Evolutionary conservation across 2,888 invertebrate species (phyloP).

Genomic region (Drosophila birchii): DNA sequence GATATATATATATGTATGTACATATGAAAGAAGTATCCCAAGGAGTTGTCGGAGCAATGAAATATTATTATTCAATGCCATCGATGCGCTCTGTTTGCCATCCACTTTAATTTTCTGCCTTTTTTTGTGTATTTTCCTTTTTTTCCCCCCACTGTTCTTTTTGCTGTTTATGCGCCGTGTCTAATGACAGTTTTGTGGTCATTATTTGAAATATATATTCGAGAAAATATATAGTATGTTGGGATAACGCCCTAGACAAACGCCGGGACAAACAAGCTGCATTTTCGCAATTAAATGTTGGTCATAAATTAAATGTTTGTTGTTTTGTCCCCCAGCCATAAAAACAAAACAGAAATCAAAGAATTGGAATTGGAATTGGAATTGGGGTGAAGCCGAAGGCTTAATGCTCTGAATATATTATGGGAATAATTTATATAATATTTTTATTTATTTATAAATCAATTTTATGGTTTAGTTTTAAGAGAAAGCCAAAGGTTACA

Average conservation of each 20-base stretch:
- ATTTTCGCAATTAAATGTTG: slow-evolving; percentile 70
- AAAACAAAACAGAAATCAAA: slow-evolving; percentile 25
- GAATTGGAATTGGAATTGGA: slow-evolving; percentile 4
- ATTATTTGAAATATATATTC: slow-evolving; percentile 65
- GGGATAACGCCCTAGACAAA: slow-evolving; percentile 55
- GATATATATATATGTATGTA: neutral
- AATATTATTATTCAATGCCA: slow-evolving; percentile 47
- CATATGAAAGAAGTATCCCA: slow-evolving; percentile 4
- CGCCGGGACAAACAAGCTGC: slow-evolving; percentile 38
- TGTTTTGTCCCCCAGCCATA: slow-evolving; percentile 16
- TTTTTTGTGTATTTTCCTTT: neutral
- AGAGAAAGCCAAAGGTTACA: too few species aligned
- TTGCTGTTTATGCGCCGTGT: slow-evolving; percentile 67
- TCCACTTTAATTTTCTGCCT: slow-evolving; percentile 36
- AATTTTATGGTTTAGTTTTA: too few species aligned
- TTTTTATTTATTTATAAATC: neutral
- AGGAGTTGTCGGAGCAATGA: slow-evolving; percentile 20
- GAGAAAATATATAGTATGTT: slow-evolving; percentile 8
- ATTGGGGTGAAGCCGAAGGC: neutral
- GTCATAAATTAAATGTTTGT: slow-evolving; percentile 63
- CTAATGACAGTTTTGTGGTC: slow-evolving; percentile 74
- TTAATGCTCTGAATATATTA: neutral
- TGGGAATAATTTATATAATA: neutral
- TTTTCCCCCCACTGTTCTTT: slow-evolving; percentile 8
- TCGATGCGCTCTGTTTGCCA: slow-evolving; percentile 64